Base-by-base conservation (phyloP, 1,140 invertebrate genomes). In the Cydia fagiglandana region DNA sequence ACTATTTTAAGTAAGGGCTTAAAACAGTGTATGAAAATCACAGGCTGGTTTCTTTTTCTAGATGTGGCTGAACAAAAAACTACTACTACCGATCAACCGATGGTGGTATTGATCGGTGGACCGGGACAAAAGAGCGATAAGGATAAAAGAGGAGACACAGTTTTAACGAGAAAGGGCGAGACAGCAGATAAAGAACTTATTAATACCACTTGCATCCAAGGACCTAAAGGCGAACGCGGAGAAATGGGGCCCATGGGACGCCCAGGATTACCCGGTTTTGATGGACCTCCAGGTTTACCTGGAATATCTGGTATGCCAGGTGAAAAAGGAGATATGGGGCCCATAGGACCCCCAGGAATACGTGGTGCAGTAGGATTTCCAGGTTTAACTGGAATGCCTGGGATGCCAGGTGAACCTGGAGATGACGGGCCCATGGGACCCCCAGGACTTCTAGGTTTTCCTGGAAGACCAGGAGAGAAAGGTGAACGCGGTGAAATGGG, bases 371-470 rank as follows among this genome's bases (percentile, higher is more conserved):
- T 87, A 78, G 96, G 96, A 70, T 85, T 92, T 9, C 90, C 92
- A 73, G 96, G 96, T 75, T 73, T 91, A 56, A 93, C 94, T 73
- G 96, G 97, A 28, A 84, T 93, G 38, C 91, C 94, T 73, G 96
- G 97, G 24, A 84, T 93, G 38, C 91, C 92, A 38, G 96, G 96
- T 24, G 82, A 93, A 61, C 95, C 95, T 81, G 96, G 96, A 70
- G 95, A 95, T 2, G 96, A 95, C 85, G 96, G 97, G 73, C 78
- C 92, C 56, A 82, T 80, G 50, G 92, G 91, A 75, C 76, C 79
- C 34, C 91, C 90, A 83, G 94, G 94, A 73, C 87, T 91, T 77
- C 75, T 78, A 38, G 93, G 93, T 76, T 90, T 88, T 20, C 82
- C 81, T 38, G 94, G 94, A 30, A 79, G 81, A 6, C 83, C 84